Evolutionary conservation across 2,888 invertebrate species (phyloP), one percentile per base, ranked within the genome.

Genomic region (Mechanitis mazaeus): DNA sequence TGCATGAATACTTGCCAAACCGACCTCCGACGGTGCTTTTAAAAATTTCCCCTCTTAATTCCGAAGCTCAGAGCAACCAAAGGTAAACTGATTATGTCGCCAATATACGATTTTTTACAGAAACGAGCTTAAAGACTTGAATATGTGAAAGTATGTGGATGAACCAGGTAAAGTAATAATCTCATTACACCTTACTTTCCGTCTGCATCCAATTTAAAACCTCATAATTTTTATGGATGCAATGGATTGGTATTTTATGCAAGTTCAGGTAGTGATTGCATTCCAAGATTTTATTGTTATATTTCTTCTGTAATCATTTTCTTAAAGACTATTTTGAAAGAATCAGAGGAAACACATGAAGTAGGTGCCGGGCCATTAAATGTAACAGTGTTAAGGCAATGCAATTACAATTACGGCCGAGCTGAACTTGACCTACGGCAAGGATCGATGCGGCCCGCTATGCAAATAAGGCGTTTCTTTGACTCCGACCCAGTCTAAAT

Each of bases 1-100:
- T 90, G 87, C 84, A 85, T 88, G 90, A 90, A 87, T 89, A 89
- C 89, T 88, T 86, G 75, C 77, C 75, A 77, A 81, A 81, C 80
- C 83, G 76, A 83, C 83, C 84, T 83, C 83, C 77, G 75, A 76
- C 81, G 80, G 79, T 71, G 88, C 87, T 89, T 89, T 90, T 87
- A 89, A 89, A 89, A 87, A 81, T 78, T 79, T 81, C 84, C 85
- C 82, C 83, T 76, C 83, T 83, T 84, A 84, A 84, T 84, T 80
- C 78, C 74, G 73, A 75, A 79, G 80, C 80, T 80, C 83, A 79
- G 84, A 84, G 86, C 85, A 85, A 85, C 87, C 87, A 80, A 81
- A 83, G 82, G 82, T 89, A 89, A 88, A 84, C 81, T 82, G 81
- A 88, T 89, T 88, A 88, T 75, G 80, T 74, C 78, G 79, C 83